Conservation (phyloP, 2,888 invertebrate genomes). For the Saturnia japonica region DNA sequence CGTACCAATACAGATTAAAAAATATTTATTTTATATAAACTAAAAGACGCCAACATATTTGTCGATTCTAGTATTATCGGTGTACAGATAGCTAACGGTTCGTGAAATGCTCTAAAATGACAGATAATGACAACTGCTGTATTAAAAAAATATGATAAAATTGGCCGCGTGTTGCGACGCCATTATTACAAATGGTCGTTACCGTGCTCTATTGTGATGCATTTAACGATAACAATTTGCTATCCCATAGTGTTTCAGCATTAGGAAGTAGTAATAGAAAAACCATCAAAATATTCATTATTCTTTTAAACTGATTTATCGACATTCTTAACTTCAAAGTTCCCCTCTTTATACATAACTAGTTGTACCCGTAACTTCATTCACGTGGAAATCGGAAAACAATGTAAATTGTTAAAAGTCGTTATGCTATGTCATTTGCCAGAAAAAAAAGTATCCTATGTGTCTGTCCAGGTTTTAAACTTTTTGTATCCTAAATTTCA, state of each 20-base stretch:
- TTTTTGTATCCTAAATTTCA: no score
- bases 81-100: constrained; percentile 58
- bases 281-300: background rate
- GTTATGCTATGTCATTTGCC: no score
- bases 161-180: constrained; percentile 50
- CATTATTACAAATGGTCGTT: constrained; percentile 53
- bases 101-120: constrained; percentile 67
- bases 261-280: background rate
- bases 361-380: no score
- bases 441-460: no score
- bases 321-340: background rate
- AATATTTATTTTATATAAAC: background rate
- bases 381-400: no score
- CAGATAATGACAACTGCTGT: constrained; percentile 61
- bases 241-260: background rate
- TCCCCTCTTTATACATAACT: no score
- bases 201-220: constrained; percentile 54
- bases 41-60: constrained; percentile 35
- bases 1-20: background rate
- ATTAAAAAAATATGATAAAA: constrained; percentile 57
- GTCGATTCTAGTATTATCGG: constrained; percentile 35
- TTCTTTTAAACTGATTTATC: background rate
- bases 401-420: no score
- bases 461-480: no score
- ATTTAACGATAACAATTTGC: constrained; percentile 32